Conservation (phyloP, 1,140 invertebrate species). For the Diachasma alloeum region DNA sequence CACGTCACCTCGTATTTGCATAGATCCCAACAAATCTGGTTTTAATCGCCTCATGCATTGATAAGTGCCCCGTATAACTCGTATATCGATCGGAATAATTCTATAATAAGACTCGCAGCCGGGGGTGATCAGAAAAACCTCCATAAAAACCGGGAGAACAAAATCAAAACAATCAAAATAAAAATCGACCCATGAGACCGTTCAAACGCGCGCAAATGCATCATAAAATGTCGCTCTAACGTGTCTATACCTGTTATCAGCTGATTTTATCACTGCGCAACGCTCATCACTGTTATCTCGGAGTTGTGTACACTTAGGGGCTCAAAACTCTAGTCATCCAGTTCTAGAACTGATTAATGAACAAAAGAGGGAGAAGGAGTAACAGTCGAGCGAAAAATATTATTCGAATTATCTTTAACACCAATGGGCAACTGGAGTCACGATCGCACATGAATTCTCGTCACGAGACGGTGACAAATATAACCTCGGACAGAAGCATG, state of each 20-base stretch:
- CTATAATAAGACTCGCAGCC: background rate
- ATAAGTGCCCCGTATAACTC: background rate
- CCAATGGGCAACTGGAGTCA: background rate
- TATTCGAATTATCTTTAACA: background rate
- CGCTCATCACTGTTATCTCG: slow-evolving; percentile 5
- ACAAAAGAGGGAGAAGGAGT: background rate
- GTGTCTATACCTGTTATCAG: slow-evolving; percentile 10
- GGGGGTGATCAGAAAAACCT: background rate
- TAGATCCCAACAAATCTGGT: background rate
- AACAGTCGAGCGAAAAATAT: background rate
- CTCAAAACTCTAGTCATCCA: background rate
- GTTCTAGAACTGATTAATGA: background rate
- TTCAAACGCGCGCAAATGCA: background rate
- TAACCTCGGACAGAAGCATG: background rate
- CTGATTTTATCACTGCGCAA: background rate
- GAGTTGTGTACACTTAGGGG: background rate
- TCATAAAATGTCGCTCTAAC: background rate
- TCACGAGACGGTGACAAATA: background rate
- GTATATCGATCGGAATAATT: background rate
- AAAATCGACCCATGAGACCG: background rate
- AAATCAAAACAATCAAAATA: background rate
- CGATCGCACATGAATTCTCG: background rate
- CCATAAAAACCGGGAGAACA: background rate
- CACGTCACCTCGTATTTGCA: background rate
- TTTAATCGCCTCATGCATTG: background rate